phyloP scores from a whole-genome alignment of 2,797 vertebrate genomes.

The Neomorphus geoffroyi region DNA sequence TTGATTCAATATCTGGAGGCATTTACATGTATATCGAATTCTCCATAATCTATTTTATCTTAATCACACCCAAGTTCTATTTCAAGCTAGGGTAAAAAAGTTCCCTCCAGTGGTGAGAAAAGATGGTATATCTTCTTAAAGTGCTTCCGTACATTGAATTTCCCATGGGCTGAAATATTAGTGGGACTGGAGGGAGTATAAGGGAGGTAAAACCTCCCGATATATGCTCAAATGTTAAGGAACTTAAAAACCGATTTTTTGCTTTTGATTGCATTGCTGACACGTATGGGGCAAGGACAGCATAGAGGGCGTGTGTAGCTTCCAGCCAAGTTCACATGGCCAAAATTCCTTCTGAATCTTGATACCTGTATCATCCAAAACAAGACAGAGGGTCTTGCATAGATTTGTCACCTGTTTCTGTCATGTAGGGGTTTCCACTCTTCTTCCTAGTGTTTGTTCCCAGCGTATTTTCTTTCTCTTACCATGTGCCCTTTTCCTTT shows the following conservation, averaged over 20 bases:
- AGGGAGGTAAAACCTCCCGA: background rate
- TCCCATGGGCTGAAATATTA: background rate
- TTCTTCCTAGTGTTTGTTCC: background rate
- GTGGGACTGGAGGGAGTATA: background rate
- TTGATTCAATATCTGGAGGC: slow-evolving; percentile 35
- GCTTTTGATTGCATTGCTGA: background rate
- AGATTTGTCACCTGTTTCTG: background rate
- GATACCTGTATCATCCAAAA: background rate
- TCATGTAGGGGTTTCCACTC: background rate
- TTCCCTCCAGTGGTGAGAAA: background rate
- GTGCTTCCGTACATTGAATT: background rate
- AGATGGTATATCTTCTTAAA: background rate
- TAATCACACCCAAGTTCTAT: slow-evolving; percentile 43
- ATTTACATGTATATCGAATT: slow-evolving; percentile 26
- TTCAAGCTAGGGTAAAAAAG: slow-evolving; percentile 23
- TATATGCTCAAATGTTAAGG: background rate
- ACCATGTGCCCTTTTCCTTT: background rate
- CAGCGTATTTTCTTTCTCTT: background rate
- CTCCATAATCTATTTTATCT: slow-evolving; percentile 46
- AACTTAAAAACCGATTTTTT: background rate
- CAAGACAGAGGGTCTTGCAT: background rate
- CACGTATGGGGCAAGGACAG: background rate
- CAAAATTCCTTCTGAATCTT: background rate
- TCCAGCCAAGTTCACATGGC: background rate
- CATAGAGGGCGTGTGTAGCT: background rate